Evolutionary conservation across 2,113 vertebrate genomes (phyloP).

Genomic region (Xenopus borealis): DNA sequence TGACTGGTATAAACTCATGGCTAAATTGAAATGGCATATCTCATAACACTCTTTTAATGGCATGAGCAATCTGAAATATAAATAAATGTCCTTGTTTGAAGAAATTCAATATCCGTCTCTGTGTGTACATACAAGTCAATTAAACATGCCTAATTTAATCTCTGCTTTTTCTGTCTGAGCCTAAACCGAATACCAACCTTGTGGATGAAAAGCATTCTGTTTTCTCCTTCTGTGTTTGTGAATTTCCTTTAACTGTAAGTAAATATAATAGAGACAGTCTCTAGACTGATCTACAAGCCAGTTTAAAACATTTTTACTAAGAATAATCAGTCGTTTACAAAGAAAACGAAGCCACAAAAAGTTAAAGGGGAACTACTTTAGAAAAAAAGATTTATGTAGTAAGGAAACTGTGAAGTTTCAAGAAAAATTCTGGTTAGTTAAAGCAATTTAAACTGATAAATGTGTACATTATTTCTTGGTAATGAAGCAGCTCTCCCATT

Average conservation of each 20-base stretch:
- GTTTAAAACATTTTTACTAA: background rate
- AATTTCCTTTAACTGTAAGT: conserved; percentile 11
- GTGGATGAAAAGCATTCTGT: conserved; percentile 39
- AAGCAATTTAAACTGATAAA: too few species aligned
- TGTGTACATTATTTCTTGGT: too few species aligned
- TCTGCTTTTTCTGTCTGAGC: conserved; percentile 35
- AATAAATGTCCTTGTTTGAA: conserved; percentile 47
- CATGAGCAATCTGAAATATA: conserved; percentile 46
- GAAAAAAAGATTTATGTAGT: too few species aligned
- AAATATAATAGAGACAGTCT: conserved; percentile 2
- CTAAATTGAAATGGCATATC: conserved; percentile 47
- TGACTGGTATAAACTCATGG: conserved; percentile 43
- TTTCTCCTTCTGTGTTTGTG: background rate
- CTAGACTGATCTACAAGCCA: background rate
- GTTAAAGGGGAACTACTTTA: too few species aligned
- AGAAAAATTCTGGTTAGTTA: too few species aligned
- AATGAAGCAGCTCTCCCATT: too few species aligned
- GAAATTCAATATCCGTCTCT: conserved; percentile 45
- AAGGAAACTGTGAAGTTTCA: too few species aligned
- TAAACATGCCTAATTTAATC: conserved; percentile 47
- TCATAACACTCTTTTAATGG: conserved; percentile 47
- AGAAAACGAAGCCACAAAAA: too few species aligned
- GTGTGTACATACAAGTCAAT: conserved; percentile 44
- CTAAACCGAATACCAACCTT: conserved; percentile 39
- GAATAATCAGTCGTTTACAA: background rate